Evolutionary conservation across 37 sponge, comb jelly and placozoan species (phyloP), one percentile per base, ranked within the genome.

Genomic region (Axinella damicornis): DNA sequence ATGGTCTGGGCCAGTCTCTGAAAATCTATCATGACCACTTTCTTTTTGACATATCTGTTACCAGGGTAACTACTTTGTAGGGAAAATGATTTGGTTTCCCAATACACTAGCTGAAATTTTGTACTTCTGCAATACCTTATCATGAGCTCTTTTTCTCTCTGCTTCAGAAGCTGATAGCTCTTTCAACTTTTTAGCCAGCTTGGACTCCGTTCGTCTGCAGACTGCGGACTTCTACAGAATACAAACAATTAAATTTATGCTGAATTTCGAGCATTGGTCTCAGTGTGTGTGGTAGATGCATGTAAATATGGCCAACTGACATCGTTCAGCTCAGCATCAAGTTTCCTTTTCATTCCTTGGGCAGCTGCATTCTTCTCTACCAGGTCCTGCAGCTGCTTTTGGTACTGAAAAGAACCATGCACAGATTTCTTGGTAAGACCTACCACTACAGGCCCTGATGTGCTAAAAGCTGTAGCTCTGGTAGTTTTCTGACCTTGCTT

Each of bases 121-220:
- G n/a, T n/a, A n/a, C n/a, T n/a, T n/a, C n/a, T n/a, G n/a, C n/a
- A n/a, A 31, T 20, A 77, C 78, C 64, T 61, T 77, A 20, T 37
- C 40, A 28, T 77, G 38, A 13, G 41, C 65, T 33, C 33, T 63
- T 15, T 77, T 61, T 37, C 61, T 33, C 36, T 72, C 53, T 56
- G 59, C 57, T 32, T 79, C 65, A 11, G 17, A 41, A 4, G 57
- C 73, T 53, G 72, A 27, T 6, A 65, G 0, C 25, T 87, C 87
- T 64, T 57, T 69, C 28, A 79, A 20, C 53, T 62, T 76, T 56
- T 88, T 88, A 20, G 83, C 83, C 1, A 88, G 71, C 37, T 82
- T 64, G 18, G 89, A 88, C 31, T 82, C 83, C 28, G 46, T 24
- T 71, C 71, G n/a, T 24, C 76, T 28, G 20, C 40, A 81, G 17